Evolutionary conservation across 2,797 vertebrate species (phyloP).

Genomic region (Chrosomus eos): DNA sequence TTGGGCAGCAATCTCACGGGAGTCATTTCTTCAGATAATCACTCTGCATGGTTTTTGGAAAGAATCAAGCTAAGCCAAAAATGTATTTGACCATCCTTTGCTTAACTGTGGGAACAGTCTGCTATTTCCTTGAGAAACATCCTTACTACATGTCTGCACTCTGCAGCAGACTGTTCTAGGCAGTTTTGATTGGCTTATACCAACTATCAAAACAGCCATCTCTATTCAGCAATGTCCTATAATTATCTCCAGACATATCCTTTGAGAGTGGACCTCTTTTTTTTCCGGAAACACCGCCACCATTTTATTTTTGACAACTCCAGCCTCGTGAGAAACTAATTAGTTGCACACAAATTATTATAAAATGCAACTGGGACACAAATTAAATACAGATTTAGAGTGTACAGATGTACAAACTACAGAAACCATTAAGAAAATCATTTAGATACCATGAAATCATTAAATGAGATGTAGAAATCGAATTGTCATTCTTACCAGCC

Average conservation of each 20-base stretch:
- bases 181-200: conserved; percentile 56
- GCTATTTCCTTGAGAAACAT: conserved; percentile 46
- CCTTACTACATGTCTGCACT: conserved; percentile 14
- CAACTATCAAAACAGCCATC: conserved; percentile 59
- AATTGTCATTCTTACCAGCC: conserved; percentile 69
- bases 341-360: background rate
- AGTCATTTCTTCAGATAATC: conserved; percentile 2
- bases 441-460: too few species aligned
- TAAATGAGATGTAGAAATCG: background rate
- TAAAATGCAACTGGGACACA: background rate
- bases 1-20: background rate
- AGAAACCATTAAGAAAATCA: background rate
- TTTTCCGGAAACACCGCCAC: background rate
- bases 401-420: background rate
- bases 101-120: conserved; percentile 34
- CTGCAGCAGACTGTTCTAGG: conserved; percentile 45
- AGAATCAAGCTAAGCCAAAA: conserved; percentile 16
- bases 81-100: background rate
- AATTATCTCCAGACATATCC: conserved; percentile 28
- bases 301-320: background rate
- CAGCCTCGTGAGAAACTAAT: background rate
- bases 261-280: background rate
- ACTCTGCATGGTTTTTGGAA: background rate
- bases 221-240: conserved; percentile 43
- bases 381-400: background rate